Evolutionary conservation across 2,888 invertebrate genomes (phyloP).

Genomic region (Metalampra italica): DNA sequence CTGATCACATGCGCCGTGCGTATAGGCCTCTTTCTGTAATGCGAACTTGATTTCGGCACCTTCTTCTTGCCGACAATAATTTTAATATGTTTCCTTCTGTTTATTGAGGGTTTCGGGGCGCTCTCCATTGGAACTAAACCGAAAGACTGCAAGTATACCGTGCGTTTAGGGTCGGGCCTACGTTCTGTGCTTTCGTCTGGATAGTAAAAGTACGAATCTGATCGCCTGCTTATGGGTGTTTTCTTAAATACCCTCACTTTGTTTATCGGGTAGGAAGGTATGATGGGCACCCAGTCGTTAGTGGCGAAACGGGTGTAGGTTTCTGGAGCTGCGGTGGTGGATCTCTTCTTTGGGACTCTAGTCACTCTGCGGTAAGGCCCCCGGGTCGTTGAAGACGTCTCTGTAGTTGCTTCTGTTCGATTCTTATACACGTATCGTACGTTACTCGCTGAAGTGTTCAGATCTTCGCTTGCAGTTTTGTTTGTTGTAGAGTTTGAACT

Average conservation of each 20-base stretch:
- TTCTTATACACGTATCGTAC: slow-evolving; percentile 40
- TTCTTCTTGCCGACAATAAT: slow-evolving; percentile 47
- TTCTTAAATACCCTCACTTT: slow-evolving; percentile 32
- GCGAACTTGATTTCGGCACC: slow-evolving; percentile 45
- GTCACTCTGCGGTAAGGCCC: slow-evolving; percentile 53
- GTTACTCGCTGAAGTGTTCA: slow-evolving; percentile 39
- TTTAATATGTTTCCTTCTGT: slow-evolving; percentile 44
- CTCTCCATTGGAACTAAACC: slow-evolving; percentile 50
- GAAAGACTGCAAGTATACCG: slow-evolving; percentile 56
- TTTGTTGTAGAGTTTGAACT: neutral
- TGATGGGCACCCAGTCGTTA: slow-evolving; percentile 70
- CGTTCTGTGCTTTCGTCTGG: slow-evolving; percentile 14
- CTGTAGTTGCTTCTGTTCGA: slow-evolving; percentile 28
- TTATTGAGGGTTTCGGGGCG: slow-evolving; percentile 24
- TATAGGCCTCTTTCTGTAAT: slow-evolving; percentile 47
- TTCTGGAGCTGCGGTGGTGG: slow-evolving; percentile 34
- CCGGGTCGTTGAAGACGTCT: slow-evolving; percentile 38
- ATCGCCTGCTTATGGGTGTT: slow-evolving; percentile 43
- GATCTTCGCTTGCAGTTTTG: slow-evolving; percentile 36
- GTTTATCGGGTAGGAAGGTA: slow-evolving; percentile 45
- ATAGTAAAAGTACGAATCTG: slow-evolving; percentile 30
- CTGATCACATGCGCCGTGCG: slow-evolving; percentile 33
- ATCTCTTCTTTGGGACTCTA: slow-evolving; percentile 50
- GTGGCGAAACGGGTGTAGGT: slow-evolving; percentile 42
- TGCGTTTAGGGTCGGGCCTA: slow-evolving; percentile 35